Base-by-base conservation (phyloP, 2,113 vertebrate species). In the Sclerurus mexicanus region DNA sequence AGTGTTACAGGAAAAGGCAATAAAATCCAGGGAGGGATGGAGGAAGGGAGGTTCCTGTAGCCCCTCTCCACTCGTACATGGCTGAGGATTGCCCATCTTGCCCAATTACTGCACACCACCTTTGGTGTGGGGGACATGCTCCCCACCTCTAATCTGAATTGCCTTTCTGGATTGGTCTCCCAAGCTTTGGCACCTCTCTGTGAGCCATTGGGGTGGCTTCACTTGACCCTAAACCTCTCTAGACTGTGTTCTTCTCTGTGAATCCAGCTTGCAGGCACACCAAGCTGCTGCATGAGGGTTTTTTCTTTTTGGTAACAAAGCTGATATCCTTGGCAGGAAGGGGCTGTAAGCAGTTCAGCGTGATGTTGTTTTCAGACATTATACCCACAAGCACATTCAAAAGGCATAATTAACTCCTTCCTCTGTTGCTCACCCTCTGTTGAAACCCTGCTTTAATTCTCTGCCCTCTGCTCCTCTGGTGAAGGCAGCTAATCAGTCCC, bases 11-110 rank as follows among this genome's bases (percentile, higher is more conserved):
- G 85, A 86, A 92, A 63, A 90, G 68, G 63, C 72, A 83, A 22
- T 82, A 56, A 94, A 73, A 83, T 49, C 53, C 79, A 53, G 37
- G 53, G 30, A 9, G 46, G 8, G 31, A 9, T 66, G 72, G 49
- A 87, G 79, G 76, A 84, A 86, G 76, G 30, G 37, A 76, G 31
- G 49, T 33, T 87, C 44, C 62, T 4, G 1, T 37, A 79, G 39
- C 44, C 27, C 87, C 53, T 87, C 66, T 87, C 64, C 0, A 4
- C 7, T 0, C n/a, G 30, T 9, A 0, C 0, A 0, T 1, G 8
- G 53, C 47, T 75, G 67, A 31, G 56, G 50, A 20, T 83, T 67
- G 0, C 0, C 67, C 1, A 1, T 47, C 58, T 85, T 0, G 0
- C 30, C n/a, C 0, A 0, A 22, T 42, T 81, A 24, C 60, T 37